Conservation (phyloP, 2,888 invertebrate species). For the Steromphala cineraria region DNA sequence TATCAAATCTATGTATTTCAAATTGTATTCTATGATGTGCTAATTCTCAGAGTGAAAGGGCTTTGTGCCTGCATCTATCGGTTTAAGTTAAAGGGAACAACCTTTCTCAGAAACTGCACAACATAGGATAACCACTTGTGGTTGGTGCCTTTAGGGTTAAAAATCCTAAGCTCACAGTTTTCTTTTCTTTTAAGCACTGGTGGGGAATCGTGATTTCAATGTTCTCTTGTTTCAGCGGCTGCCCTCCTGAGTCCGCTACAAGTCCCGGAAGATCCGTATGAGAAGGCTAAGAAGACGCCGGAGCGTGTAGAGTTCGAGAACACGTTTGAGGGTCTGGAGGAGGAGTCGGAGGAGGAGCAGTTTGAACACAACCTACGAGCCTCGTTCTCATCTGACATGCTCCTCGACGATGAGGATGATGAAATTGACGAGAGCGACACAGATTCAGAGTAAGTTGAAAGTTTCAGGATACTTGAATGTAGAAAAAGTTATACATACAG, state of each 20-base stretch:
- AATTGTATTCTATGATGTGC: too few relatives aligned
- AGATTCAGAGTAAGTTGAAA: constrained; percentile 55
- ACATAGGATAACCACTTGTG: too few relatives aligned
- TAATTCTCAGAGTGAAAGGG: too few relatives aligned
- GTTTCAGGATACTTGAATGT: background rate
- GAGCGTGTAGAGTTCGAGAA: constrained; percentile 89
- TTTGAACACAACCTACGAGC: constrained; percentile 92
- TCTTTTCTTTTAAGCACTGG: too few relatives aligned
- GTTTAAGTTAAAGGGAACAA: too few relatives aligned
- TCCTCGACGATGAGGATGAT: constrained; percentile 48
- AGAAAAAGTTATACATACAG: background rate
- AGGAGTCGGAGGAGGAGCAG: constrained; percentile 89
- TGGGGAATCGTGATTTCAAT: too few relatives aligned
- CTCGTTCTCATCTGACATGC: constrained; percentile 75
- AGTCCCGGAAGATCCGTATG: constrained; percentile 44
- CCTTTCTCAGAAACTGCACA: too few relatives aligned
- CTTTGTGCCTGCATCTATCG: too few relatives aligned
- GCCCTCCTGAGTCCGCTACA: constrained; percentile 47
- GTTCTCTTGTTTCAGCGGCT: constrained; percentile 34
- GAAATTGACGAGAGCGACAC: constrained; percentile 58
- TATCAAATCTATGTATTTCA: too few relatives aligned
- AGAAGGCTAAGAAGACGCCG: constrained; percentile 78
- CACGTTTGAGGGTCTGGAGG: constrained; percentile 69
- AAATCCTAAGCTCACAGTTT: too few relatives aligned
- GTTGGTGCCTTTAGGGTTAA: too few relatives aligned